Base-by-base conservation (phyloP, 2,113 vertebrate genomes). In the Lampris megalopsis region DNA sequence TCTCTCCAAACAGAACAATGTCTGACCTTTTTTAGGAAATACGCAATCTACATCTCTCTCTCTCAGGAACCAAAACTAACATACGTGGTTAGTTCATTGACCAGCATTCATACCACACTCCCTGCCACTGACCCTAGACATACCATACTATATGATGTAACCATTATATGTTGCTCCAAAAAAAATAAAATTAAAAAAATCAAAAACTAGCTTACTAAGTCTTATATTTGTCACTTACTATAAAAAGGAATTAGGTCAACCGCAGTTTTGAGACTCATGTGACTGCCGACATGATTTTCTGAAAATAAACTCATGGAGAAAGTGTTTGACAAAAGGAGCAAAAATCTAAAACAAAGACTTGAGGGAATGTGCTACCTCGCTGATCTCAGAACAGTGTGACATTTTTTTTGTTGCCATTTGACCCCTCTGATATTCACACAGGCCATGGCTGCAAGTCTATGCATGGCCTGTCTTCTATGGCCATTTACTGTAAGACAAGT, bases 171-270 rank as follows among this genome's bases (percentile, higher is more conserved):
- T 4, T 45, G 43, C 43, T 45, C 43, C 43, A 45, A 5, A 45
- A 45, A 45, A 5, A 45, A 24, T 24, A 24, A 24, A 24, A 24
- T 24, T 24, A 24, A 24, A 24, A 24, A 24, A 24, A 24, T 24
- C 24, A 24, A 24, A 24, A 24, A 45, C 43, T 7, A 45, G 7
- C 7, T 5, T 45, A 45, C 4, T 7, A 45, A 4, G 43, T 13
- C n/a, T 53, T 13, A 53, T 10, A 4, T 10, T 8, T 24, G 9
- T 36, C n/a, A 41, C 37, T 35, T 68, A 11, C 60, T 60, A 68
- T 58, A 0, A 61, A 61, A 60, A 75, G 43, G 71, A 81, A 68
- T 63, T 52, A 50, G 9, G 40, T 24, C 13, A 41, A 64, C 37
- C 63, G 58, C 53, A 75, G 73, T 53, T 62, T 58, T 40, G 10